Conservation (phyloP, 2,797 vertebrate genomes). For the Sorex maritimensis region DNA sequence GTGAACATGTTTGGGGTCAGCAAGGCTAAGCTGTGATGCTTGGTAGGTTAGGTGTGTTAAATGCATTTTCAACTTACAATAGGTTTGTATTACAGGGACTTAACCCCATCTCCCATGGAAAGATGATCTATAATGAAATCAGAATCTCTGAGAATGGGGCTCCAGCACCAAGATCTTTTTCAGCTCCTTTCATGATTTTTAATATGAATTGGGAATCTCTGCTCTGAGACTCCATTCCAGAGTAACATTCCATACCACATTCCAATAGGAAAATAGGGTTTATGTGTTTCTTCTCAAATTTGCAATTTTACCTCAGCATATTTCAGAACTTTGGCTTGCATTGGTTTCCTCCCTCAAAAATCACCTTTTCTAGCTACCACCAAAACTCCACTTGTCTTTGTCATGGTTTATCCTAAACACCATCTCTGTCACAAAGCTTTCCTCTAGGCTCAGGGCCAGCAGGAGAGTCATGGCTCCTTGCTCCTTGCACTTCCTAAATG, state of each 20-base stretch:
- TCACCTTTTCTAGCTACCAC: not conserved
- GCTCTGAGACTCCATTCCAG: not conserved
- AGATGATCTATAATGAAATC: not conserved
- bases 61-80: not conserved
- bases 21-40: not conserved
- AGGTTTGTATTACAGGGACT: not conserved
- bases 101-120: not conserved
- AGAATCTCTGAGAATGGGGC: not conserved
- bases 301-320: not conserved
- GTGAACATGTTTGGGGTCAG: not conserved
- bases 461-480: not conserved
- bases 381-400: not conserved
- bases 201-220: not conserved
- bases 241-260: not conserved
- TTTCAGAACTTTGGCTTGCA: not conserved
- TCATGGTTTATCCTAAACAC: not conserved
- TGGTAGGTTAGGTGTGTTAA: not conserved
- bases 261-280: not conserved
- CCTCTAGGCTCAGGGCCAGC: not conserved
- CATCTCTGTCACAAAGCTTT: not conserved
- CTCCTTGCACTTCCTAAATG: not conserved
- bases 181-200: not conserved
- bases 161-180: not conserved
- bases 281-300: not conserved
- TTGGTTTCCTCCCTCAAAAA: not conserved